Evolutionary conservation across 1,140 invertebrate genomes (phyloP).

Genomic region (Hesperophylax magnus): DNA sequence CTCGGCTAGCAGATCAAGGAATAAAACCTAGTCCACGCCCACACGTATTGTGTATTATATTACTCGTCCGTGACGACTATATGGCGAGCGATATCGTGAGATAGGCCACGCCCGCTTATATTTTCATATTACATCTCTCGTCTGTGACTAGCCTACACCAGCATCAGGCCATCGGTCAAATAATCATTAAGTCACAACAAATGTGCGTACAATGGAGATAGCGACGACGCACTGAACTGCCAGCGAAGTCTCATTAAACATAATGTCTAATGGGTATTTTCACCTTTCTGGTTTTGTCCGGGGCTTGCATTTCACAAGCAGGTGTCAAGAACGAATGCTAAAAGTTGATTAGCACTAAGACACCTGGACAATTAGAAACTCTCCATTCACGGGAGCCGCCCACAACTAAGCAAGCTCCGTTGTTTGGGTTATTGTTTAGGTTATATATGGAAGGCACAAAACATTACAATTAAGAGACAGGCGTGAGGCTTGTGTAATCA

Average conservation of each 20-base stretch:
- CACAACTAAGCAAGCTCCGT: not conserved
- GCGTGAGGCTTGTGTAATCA: not conserved
- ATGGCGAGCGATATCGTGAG: too few species aligned
- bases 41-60: too few species aligned
- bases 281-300: not conserved
- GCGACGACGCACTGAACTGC: not conserved
- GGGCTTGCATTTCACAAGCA: not conserved
- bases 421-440: not conserved
- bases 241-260: not conserved
- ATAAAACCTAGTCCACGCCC: too few species aligned
- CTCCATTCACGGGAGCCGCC: not conserved
- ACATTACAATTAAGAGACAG: not conserved
- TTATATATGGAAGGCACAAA: not conserved
- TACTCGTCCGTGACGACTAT: too few species aligned
- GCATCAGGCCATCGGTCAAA: not conserved
- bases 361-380: constrained; percentile 28
- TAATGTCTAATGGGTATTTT: constrained; percentile 8
- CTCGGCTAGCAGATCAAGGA: too few species aligned
- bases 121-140: too few species aligned
- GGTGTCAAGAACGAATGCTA: constrained; percentile 1
- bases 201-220: not conserved
- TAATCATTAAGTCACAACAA: constrained; percentile 26
- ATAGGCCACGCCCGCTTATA: too few species aligned
- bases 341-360: constrained; percentile 14
- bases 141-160: not conserved